A percentile compares a stretch with the other conserved stretches of the same genome.
These are phyloP conservation scores for Heliconius hortense DNA, from an alignment of 2,888 invertebrate species.

Conservation along the genomic window DNA sequence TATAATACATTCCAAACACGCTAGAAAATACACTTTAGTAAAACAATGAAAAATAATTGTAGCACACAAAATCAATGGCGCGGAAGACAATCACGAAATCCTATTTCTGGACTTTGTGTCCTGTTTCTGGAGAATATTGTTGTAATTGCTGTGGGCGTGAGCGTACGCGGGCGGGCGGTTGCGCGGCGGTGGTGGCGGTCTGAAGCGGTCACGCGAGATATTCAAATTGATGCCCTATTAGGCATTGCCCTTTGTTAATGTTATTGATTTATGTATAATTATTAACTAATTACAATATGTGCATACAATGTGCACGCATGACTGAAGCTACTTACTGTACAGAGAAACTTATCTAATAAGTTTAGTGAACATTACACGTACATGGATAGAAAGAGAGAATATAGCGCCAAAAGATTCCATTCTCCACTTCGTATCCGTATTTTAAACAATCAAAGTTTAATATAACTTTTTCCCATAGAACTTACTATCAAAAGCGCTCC, in stretches of 20 bases:
- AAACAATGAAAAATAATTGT: background rate
- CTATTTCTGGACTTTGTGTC: background rate
- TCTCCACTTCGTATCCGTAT: too few relatives aligned
- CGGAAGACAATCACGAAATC: slow-evolving; percentile 4
- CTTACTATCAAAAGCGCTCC: too few relatives aligned
- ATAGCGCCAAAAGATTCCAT: too few relatives aligned
- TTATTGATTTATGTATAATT: background rate
- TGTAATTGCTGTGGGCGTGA: background rate
- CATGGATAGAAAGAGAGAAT: too few relatives aligned
- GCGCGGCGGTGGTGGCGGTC: background rate
- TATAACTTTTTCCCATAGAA: too few relatives aligned
- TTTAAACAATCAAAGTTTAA: too few relatives aligned
- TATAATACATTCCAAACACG: background rate
- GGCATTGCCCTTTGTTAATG: slow-evolving; percentile 10
- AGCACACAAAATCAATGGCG: background rate
- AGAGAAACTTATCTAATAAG: background rate
- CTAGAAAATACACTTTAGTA: background rate
- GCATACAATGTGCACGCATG: background rate
- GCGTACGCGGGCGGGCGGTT: background rate
- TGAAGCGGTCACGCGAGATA: slow-evolving; percentile 15
- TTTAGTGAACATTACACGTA: too few relatives aligned
- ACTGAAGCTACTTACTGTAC: background rate
- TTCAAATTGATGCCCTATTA: slow-evolving; percentile 19
- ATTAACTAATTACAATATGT: slow-evolving; percentile 13
- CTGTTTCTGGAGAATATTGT: background rate